Conservation (phyloP, 1,140 invertebrate genomes). For the Cyclina sinensis region DNA sequence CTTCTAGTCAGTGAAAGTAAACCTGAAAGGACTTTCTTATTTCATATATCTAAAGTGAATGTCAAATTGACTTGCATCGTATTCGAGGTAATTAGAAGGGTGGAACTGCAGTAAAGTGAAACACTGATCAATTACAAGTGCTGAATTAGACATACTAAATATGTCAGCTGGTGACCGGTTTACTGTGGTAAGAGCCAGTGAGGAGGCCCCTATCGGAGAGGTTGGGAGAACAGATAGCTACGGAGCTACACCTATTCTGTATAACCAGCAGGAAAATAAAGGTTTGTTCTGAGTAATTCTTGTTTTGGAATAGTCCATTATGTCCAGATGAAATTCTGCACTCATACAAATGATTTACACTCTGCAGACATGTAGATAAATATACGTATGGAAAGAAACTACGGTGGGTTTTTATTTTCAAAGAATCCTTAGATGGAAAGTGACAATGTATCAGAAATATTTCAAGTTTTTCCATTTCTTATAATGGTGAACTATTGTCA, state of each 20-base stretch:
- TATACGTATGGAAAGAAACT: too few species aligned
- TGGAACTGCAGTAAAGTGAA: not conserved
- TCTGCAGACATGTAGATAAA: too few species aligned
- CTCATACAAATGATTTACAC: too few species aligned
- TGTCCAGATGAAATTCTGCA: too few species aligned
- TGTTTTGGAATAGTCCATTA: too few species aligned
- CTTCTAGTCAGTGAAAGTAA: too few species aligned
- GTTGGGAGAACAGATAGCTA: conserved; percentile 29
- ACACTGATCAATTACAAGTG: not conserved
- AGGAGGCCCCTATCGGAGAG: conserved; percentile 38
- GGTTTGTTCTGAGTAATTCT: conserved; percentile 1
- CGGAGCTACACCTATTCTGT: conserved; percentile 34
- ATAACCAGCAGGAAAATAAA: not conserved
- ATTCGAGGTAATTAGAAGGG: not conserved
- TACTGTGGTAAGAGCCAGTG: conserved; percentile 29
- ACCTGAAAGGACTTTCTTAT: too few species aligned
- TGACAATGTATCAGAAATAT: too few species aligned
- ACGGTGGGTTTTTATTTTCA: too few species aligned
- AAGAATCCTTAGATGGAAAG: too few species aligned
- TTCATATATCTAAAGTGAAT: not conserved
- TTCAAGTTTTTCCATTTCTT: too few species aligned
- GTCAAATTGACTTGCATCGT: not conserved
- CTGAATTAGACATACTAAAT: not conserved
- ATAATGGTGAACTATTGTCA: too few species aligned
- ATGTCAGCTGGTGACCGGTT: conserved; percentile 23